phyloP scores from a whole-genome alignment of 2,113 vertebrate species.

The Ptilonorhynchus violaceus region DNA sequence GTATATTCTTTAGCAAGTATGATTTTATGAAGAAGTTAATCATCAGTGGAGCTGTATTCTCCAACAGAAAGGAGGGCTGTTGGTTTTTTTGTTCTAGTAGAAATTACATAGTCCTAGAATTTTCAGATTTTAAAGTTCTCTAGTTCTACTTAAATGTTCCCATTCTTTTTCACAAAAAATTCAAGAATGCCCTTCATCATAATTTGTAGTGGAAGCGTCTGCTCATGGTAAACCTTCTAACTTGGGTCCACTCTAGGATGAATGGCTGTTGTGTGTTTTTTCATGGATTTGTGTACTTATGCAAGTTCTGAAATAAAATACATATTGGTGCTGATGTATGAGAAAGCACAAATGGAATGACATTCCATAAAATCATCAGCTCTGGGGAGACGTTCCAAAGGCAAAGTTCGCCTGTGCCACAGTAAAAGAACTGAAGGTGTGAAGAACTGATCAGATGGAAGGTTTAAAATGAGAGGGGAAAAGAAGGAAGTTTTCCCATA shows the following conservation, averaged over 20 bases:
- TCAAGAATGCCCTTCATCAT: background rate
- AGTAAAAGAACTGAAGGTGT: background rate
- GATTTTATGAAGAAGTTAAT: background rate
- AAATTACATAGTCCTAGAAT: background rate
- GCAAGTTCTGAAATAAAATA: background rate
- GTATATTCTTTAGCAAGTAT: background rate
- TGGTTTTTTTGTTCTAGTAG: background rate
- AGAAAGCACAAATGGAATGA: background rate
- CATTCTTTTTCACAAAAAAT: background rate
- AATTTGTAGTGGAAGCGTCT: background rate
- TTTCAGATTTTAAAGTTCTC: background rate
- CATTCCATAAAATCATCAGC: background rate
- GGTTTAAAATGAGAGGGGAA: background rate
- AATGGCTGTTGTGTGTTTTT: background rate
- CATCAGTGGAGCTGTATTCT: background rate
- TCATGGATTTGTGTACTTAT: background rate
- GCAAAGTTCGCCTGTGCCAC: background rate
- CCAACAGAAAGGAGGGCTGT: background rate
- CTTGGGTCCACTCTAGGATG: background rate
- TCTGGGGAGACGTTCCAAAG: background rate
- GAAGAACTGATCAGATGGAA: background rate
- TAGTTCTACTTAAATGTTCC: background rate
- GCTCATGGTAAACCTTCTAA: background rate
- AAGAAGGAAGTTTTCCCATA: background rate
- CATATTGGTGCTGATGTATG: background rate